Conservation (phyloP, 2,888 invertebrate species). For the Keiferia lycopersicella region DNA sequence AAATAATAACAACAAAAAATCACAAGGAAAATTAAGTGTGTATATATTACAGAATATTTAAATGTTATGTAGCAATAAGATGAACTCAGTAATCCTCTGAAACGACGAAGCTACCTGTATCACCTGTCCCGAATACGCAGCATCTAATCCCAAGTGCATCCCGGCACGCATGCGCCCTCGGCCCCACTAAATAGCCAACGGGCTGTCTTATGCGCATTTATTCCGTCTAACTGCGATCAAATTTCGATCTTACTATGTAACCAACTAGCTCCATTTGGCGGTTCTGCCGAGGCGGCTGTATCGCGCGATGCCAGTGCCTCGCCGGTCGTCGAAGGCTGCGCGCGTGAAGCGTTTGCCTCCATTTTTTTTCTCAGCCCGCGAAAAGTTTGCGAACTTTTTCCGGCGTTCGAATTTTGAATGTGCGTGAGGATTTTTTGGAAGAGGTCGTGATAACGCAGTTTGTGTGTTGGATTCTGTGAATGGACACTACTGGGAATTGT, state of each 20-base stretch:
- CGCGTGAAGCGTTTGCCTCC: slow-evolving; percentile 41
- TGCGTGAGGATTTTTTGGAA: slow-evolving; percentile 22
- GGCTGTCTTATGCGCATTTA: slow-evolving; percentile 68
- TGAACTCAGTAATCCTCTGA: neutral
- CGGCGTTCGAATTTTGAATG: slow-evolving; percentile 25
- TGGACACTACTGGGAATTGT: slow-evolving; percentile 10
- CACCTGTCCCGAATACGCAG: neutral
- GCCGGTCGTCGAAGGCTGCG: slow-evolving; percentile 53
- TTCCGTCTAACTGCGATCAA: slow-evolving; percentile 70
- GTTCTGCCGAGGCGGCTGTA: slow-evolving; percentile 43
- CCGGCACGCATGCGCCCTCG: slow-evolving; percentile 60
- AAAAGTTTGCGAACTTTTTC: slow-evolving; percentile 61
- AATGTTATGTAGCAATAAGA: neutral
- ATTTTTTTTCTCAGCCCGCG: slow-evolving; percentile 42
- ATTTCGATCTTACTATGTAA: slow-evolving; percentile 78
- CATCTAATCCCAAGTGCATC: slow-evolving; percentile 9
- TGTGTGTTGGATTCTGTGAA: slow-evolving; percentile 26
- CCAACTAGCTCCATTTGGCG: slow-evolving; percentile 67
- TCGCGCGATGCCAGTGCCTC: slow-evolving; percentile 52
- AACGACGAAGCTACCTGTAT: neutral
- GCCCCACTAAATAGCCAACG: slow-evolving; percentile 62
- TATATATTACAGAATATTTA: too few species aligned
- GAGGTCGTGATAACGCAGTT: neutral
- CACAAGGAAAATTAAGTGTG: too few species aligned
- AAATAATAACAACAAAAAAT: too few species aligned